Conservation (phyloP, 2,888 invertebrate species). For the Chromoteleia sp. region DNA sequence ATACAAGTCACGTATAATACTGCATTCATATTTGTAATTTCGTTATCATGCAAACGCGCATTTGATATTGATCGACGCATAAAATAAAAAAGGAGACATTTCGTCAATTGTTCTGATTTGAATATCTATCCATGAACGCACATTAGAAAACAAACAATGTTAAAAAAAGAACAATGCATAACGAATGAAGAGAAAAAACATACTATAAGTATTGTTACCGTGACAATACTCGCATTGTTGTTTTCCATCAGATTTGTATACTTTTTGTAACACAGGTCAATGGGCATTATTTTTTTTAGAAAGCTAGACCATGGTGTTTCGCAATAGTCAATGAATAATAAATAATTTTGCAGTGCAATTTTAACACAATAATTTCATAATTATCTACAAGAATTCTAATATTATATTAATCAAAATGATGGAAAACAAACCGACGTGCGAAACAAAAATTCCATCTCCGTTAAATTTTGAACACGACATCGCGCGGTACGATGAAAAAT, state of each 20-base stretch:
- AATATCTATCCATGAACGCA: not conserved
- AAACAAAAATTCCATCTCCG: constrained; percentile 13
- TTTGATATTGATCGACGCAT: no score
- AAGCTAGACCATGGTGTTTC: not conserved
- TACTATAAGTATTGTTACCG: constrained; percentile 42
- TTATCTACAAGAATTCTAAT: not conserved
- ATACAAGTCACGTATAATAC: no score
- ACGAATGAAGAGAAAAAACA: constrained; percentile 38
- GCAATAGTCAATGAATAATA: not conserved
- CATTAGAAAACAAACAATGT: constrained; percentile 27
- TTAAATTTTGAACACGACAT: constrained; percentile 1
- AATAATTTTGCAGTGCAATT: not conserved
- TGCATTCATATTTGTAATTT: no score
- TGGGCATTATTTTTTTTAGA: constrained; percentile 3
- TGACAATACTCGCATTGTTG: constrained; percentile 28
- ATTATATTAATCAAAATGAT: constrained; percentile 16
- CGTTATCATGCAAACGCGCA: no score
- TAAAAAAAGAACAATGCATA: constrained; percentile 30
- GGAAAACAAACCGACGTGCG: constrained; percentile 5
- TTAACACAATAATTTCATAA: not conserved
- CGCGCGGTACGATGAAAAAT: constrained; percentile 16
- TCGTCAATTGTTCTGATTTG: no score
- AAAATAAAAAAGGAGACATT: no score
- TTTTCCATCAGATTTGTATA: not conserved
- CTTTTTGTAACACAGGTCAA: constrained; percentile 6